Base-by-base conservation (phyloP, 1,140 invertebrate genomes). In the Orussus abietinus region DNA sequence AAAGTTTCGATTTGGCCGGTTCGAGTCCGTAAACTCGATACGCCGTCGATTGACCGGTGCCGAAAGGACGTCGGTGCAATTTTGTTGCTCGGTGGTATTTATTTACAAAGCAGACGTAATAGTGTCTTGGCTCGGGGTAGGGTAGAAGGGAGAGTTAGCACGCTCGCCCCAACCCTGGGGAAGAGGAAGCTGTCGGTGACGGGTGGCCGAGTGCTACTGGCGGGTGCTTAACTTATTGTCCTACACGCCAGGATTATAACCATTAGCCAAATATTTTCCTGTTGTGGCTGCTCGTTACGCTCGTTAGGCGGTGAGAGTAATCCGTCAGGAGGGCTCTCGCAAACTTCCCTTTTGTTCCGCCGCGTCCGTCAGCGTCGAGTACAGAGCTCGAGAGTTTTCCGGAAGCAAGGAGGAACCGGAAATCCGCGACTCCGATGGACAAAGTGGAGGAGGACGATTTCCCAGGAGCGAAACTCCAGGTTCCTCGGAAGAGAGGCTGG, bases 181-280 rank as follows among this genome's bases (percentile, higher is more conserved):
- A 13, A 49, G 51, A 48, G 45, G 51, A 46, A 45, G 45, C 57
- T 65, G 56, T 49, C 50, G 49, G 42, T 65, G 62, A 62, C 57
- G 55, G 59, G 48, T 58, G 51, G 49, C 42, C 51, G 58, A 61
- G 59, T 62, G 62, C 52, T 57, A 61, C 53, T 65, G 62, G 55
- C 60, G 58, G 56, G 55, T 61, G 54, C 55, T 62, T 62, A 65
- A 63, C 56, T 62, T 65, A 62, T 63, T 65, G 60, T 65, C 60
- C 51, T 59, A 61, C 56, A 58, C 57, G 59, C 44, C 50, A 47
- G 57, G 53, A 62, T 62, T 61, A 62, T 59, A 57, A 56, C 55
- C 57, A 62, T 65, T 65, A 62, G 55, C 57, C 47, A 57, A 65
- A 61, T 61, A 61, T 65, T 65, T 63, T 65, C 52, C 52, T 48